Evolutionary conservation across 1,140 invertebrate genomes (phyloP).

Genomic region (Gonatopus flavifemur): DNA sequence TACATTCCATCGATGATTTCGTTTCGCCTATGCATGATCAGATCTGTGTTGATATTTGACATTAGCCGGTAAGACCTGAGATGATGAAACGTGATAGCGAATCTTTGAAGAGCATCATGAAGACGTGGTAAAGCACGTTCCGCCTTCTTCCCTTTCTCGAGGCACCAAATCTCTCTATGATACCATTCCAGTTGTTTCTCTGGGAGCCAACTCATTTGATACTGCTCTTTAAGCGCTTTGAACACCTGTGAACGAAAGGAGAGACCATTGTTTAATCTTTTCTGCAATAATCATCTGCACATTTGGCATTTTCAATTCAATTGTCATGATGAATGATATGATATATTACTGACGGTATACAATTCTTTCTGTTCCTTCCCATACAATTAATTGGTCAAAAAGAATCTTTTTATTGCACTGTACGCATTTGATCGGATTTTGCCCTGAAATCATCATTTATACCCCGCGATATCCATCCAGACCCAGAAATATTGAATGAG

Average conservation of each 20-base stretch:
- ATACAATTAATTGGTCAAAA: too few relatives aligned
- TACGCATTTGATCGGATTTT: too few relatives aligned
- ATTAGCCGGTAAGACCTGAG: conserved; percentile 39
- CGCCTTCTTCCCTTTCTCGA: conserved; percentile 53
- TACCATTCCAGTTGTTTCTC: conserved; percentile 54
- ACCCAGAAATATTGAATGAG: too few relatives aligned
- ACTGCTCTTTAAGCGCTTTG: conserved; percentile 49
- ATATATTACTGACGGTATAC: too few relatives aligned
- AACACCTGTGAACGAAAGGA: conserved; percentile 44
- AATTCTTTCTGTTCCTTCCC: too few relatives aligned
- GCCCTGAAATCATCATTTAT: too few relatives aligned
- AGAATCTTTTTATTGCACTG: too few relatives aligned
- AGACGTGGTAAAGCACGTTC: conserved; percentile 47
- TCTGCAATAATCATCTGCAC: not conserved
- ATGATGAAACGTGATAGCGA: conserved; percentile 53
- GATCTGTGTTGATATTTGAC: conserved; percentile 39
- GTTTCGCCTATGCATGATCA: conserved; percentile 37
- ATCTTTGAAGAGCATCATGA: conserved; percentile 52
- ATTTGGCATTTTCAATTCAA: too few relatives aligned
- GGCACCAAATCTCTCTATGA: conserved; percentile 44
- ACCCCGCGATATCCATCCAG: too few relatives aligned
- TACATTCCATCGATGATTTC: conserved; percentile 46
- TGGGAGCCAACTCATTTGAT: conserved; percentile 54
- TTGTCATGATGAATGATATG: too few relatives aligned
- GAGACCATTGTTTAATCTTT: conserved; percentile 35